These are phyloP conservation scores for Cheilosia pagana DNA, from an alignment of 2,888 invertebrate genomes.

Conservation along the genomic window DNA sequence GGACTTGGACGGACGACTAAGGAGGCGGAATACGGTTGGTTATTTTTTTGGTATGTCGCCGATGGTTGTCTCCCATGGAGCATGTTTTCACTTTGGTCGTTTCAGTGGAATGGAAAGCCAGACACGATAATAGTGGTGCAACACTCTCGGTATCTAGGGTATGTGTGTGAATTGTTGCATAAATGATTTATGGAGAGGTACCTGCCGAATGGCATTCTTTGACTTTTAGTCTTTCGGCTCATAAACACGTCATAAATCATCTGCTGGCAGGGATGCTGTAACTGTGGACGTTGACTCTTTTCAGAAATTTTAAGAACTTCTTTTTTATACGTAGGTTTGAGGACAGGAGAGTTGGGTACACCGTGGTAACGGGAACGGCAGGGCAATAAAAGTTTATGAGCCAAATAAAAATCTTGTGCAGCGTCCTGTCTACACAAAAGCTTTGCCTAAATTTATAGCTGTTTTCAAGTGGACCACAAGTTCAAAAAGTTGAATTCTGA, in stretches of 20 bases:
- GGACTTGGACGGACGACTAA: neutral
- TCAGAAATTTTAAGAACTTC: no score
- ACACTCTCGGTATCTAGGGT: slow-evolving; percentile 20
- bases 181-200: slow-evolving; percentile 24
- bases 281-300: neutral
- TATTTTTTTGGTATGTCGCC: neutral
- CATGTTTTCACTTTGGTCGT: slow-evolving; percentile 29
- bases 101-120: slow-evolving; percentile 9
- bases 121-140: slow-evolving; percentile 2
- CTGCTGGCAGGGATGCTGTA: neutral
- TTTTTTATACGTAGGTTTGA: no score
- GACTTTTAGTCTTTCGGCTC: neutral
- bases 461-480: no score
- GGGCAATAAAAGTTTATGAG: no score
- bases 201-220: slow-evolving; percentile 9
- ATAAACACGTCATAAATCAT: neutral
- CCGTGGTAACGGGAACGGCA: no score
- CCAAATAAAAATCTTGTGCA: no score
- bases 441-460: no score
- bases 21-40: neutral
- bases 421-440: no score
- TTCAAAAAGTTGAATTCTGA: no score
- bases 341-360: no score
- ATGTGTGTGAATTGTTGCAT: slow-evolving; percentile 17
- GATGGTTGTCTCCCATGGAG: slow-evolving; percentile 1